Evolutionary conservation across 2,888 invertebrate genomes (phyloP), one percentile per base, ranked within the genome.

Genomic region (Dolomedes plantarius): DNA sequence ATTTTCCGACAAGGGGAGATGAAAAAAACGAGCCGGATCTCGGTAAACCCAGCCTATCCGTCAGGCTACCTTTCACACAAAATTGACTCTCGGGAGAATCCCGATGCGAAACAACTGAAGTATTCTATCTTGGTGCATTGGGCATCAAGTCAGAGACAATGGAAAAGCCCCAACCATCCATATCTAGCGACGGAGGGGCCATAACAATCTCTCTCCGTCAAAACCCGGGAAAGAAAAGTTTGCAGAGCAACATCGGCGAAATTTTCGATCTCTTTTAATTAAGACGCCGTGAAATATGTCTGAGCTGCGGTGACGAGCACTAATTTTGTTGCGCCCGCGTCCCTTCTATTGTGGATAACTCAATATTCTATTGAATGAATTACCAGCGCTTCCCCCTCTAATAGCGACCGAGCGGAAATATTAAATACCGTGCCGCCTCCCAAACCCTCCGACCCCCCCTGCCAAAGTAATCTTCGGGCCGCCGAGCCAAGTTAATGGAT

Each of bases 341-440:
- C 62, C 75, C 64, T 64, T 78, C 80, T 76, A 86, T 86, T 86
- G 86, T 86, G 80, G 86, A 86, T 86, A 86, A 86, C 86, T 86
- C 86, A 86, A 86, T 86, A 86, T 86, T 80, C 80, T 69, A 80
- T 80, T 80, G 86, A 86, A 86, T 86, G 86, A 86, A 86, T 86
- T 86, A 86, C 86, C 86, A 75, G 41, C 74, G 46, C 71, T 64
- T 74, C 64, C 86, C 79, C 74, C 62, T 77, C 85, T 86, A 86
- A 86, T 86, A 80, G 86, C 86, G 86, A 62, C 75, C 86, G 86
- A 79, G 86, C 86, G 86, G 86, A 86, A 86, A 86, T 86, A 86
- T 86, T 86, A 86, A 86, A 86, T 86, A 86, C 86, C 86, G 86
- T 86, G 74, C 76, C 41, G 31, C 64, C 56, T 56, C 56, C 31